Conservation (phyloP, 2,113 vertebrate species). For the Morone saxatilis region DNA sequence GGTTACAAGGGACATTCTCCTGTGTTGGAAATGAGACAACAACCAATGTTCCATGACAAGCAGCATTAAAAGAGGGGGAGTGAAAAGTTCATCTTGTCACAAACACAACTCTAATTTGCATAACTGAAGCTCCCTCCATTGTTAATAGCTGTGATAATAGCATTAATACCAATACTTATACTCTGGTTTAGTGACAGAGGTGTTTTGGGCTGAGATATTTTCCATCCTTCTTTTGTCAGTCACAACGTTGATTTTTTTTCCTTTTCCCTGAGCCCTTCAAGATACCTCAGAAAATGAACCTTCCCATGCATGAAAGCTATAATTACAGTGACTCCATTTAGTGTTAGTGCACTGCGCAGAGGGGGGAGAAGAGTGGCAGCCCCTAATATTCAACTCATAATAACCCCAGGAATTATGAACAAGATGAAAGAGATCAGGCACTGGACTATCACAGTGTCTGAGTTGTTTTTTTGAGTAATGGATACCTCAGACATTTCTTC, state of each 20-base stretch:
- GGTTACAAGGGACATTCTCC: conserved; percentile 55
- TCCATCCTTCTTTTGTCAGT: conserved; percentile 55
- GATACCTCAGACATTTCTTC: conserved; percentile 46
- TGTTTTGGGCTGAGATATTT: conserved; percentile 54
- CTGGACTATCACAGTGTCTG: conserved; percentile 50
- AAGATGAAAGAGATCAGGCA: conserved; percentile 77
- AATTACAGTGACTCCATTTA: conserved; percentile 81
- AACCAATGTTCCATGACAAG: conserved; percentile 70
- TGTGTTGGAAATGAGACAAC: conserved; percentile 68
- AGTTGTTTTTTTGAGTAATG: conserved; percentile 62
- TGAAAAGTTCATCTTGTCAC: conserved; percentile 71
- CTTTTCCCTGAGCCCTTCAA: conserved; percentile 68
- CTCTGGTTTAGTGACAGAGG: conserved; percentile 38
- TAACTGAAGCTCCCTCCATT: conserved; percentile 74
- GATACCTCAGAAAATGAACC: conserved; percentile 79
- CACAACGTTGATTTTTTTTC: conserved; percentile 45
- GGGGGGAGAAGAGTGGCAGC: conserved; percentile 63
- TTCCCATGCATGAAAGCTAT: conserved; percentile 83
- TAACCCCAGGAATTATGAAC: conserved; percentile 75
- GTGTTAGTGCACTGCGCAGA: conserved; percentile 62
- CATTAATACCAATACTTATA: conserved; percentile 43
- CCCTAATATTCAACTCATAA: conserved; percentile 78
- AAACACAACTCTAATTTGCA: conserved; percentile 71
- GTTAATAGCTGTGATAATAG: conserved; percentile 72
- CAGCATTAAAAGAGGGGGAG: conserved; percentile 61